Conservation (phyloP, 1,140 invertebrate genomes). For the Triops cancriformis region DNA sequence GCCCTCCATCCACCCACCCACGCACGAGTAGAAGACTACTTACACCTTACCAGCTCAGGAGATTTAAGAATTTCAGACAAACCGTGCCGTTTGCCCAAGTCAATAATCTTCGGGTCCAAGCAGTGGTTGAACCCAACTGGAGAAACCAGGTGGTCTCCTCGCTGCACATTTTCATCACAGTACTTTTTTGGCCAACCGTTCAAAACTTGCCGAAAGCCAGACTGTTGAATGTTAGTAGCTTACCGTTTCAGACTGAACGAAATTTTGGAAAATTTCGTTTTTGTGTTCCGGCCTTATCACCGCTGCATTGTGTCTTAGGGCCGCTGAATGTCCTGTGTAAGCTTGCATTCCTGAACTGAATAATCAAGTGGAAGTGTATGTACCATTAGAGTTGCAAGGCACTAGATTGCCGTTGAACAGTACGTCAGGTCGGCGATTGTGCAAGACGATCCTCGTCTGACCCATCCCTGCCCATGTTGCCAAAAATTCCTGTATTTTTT, state of each 20-base stretch:
- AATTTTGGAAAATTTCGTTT: no score
- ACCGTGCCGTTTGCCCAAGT: neutral
- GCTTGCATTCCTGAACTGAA: no score
- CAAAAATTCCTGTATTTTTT: neutral
- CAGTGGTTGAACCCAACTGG: neutral
- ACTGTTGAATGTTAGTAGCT: neutral
- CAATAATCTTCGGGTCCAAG: neutral
- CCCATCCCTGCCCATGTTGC: constrained; percentile 4
- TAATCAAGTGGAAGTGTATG: no score
- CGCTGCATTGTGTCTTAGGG: no score
- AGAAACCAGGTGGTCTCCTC: neutral
- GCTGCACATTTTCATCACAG: no score
- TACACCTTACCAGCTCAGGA: neutral
- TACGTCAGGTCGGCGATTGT: neutral
- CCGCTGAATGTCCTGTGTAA: no score
- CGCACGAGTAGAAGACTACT: neutral
- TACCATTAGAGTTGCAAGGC: neutral
- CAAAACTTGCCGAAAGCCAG: neutral
- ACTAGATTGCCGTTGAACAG: neutral
- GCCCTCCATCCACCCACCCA: neutral
- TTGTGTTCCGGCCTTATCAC: no score
- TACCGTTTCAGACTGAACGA: no score
- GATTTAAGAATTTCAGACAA: neutral
- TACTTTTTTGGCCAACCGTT: no score
- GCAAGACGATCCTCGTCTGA: neutral